A percentile compares a stretch with the other conserved stretches of the same genome.
Conservation (phyloP, 2,888 invertebrate species). For the Chrysina gloriosa region DNA sequence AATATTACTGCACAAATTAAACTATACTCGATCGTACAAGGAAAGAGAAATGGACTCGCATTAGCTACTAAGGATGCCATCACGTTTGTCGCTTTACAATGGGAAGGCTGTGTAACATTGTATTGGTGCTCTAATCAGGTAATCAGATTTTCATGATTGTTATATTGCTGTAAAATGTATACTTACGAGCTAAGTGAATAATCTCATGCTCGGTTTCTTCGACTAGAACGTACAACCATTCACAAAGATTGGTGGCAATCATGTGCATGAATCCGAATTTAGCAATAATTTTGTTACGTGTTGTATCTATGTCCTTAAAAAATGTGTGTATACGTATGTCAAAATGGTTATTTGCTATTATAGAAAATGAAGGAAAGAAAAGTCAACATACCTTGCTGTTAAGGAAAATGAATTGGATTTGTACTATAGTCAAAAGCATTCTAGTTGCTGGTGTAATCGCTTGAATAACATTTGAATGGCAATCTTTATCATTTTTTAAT, state of each 20-base stretch:
- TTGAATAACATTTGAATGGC: slow-evolving; percentile 71
- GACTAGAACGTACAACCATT: slow-evolving; percentile 90
- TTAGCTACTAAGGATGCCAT: slow-evolving; percentile 83
- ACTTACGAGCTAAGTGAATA: slow-evolving; percentile 70
- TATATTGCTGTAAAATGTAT: background rate
- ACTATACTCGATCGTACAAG: slow-evolving; percentile 95
- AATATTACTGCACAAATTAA: slow-evolving; percentile 95
- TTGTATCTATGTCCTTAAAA: slow-evolving; percentile 70
- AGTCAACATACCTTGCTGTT: slow-evolving; percentile 76
- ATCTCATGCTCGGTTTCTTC: slow-evolving; percentile 92
- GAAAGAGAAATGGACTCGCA: slow-evolving; percentile 93
- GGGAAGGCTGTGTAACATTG: slow-evolving; percentile 45
- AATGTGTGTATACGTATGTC: too few relatives aligned
- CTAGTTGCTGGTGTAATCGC: slow-evolving; percentile 87
- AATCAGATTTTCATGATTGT: background rate
- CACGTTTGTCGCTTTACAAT: slow-evolving; percentile 53
- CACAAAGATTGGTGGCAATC: slow-evolving; percentile 92
- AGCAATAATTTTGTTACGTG: slow-evolving; percentile 77
- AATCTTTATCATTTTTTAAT: slow-evolving; percentile 80
- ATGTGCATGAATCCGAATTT: slow-evolving; percentile 95
- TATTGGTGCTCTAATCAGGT: slow-evolving; percentile 31
- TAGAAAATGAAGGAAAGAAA: background rate
- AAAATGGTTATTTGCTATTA: too few relatives aligned
- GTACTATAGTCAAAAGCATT: slow-evolving; percentile 86
- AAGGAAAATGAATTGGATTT: slow-evolving; percentile 94